phyloP scores from a whole-genome alignment of 2,888 invertebrate species.

The Ichneumoninae sp. region DNA sequence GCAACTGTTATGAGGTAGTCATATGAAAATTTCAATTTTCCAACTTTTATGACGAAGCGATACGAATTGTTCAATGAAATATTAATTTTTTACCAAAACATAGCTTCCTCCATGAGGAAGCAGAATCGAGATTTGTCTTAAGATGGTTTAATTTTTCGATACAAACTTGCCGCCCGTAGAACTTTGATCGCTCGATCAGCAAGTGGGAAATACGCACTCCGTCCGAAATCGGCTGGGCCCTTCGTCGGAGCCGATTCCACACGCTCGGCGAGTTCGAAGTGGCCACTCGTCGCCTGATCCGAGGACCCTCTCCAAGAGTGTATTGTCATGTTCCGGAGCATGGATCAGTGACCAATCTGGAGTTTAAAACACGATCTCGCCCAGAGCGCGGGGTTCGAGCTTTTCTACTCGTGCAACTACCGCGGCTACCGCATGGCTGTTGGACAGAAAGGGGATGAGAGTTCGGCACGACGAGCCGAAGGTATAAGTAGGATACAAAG shows the following conservation, averaged over 20 bases:
- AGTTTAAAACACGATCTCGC: conserved; percentile 75
- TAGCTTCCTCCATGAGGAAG: too few species aligned
- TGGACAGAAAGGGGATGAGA: conserved; percentile 46
- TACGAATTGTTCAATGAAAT: too few species aligned
- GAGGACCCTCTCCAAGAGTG: conserved; percentile 75
- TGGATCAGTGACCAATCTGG: conserved; percentile 78
- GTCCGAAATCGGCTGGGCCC: background rate
- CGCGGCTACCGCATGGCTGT: conserved; percentile 36
- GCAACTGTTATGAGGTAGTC: too few species aligned
- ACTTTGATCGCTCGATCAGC: background rate
- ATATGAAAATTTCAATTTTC: too few species aligned
- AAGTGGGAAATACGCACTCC: conserved; percentile 7
- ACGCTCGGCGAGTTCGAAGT: conserved; percentile 43
- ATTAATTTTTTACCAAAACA: too few species aligned
- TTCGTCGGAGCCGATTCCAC: conserved; percentile 35
- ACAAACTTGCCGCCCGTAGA: background rate
- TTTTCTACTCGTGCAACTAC: conserved; percentile 45
- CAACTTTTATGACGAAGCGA: too few species aligned
- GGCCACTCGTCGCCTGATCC: conserved; percentile 49
- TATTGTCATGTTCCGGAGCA: conserved; percentile 78
- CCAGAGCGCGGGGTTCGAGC: conserved; percentile 27
- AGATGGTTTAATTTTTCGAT: background rate
- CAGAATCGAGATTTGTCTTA: background rate
- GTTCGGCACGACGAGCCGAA: conserved; percentile 65
- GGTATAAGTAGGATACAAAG: conserved; percentile 58